phyloP scores from a whole-genome alignment of 2,113 vertebrate genomes.

The Dendrocopos noguchii region DNA sequence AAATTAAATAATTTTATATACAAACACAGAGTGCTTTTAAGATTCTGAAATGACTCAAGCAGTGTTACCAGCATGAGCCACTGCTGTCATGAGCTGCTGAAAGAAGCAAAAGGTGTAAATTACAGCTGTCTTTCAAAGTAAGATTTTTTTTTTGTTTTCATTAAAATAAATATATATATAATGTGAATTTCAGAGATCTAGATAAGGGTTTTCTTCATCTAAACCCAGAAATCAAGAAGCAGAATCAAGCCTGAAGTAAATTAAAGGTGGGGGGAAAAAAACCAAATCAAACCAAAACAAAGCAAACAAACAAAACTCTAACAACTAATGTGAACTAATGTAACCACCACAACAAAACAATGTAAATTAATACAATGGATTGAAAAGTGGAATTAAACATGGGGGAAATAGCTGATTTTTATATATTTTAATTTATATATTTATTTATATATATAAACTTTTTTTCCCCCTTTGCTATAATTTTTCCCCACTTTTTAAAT shows the following conservation, averaged over 20 bases:
- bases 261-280: neutral
- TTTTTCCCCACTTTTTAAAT: neutral
- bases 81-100: neutral
- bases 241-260: neutral
- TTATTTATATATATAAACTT: no score
- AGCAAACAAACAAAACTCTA: no score
- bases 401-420: neutral
- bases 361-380: neutral
- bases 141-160: neutral
- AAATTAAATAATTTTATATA: neutral
- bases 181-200: neutral
- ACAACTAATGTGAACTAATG: no score
- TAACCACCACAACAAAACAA: neutral
- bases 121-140: neutral
- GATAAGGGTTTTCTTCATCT: neutral
- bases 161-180: no score
- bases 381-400: neutral
- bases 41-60: neutral
- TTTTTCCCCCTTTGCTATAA: neutral
- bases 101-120: neutral
- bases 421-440: neutral
- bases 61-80: neutral
- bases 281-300: neutral
- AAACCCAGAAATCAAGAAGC: neutral
- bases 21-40: neutral